A percentile compares a stretch with the other conserved stretches of the same genome.
Conservation (phyloP, 2,113 vertebrate species). For the Daphoenositta chrysoptera region DNA sequence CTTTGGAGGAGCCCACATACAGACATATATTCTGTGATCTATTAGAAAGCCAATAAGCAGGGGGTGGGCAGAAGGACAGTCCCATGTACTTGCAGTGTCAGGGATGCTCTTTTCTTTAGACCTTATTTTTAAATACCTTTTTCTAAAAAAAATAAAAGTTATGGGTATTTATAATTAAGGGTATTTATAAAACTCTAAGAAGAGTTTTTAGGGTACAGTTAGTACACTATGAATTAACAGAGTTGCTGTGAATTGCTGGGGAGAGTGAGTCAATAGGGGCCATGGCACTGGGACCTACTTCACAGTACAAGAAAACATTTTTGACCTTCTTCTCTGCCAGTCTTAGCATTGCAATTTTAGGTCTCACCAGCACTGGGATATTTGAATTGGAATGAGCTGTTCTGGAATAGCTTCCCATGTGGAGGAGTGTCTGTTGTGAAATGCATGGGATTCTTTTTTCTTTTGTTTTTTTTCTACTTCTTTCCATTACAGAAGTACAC, state of each 20-base stretch:
- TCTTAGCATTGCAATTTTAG: neutral
- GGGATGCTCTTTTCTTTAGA: neutral
- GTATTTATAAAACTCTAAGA: neutral
- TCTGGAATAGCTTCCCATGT: neutral
- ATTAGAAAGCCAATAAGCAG: neutral
- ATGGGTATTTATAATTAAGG: neutral
- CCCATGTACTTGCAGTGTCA: accelerated
- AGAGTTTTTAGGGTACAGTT: neutral
- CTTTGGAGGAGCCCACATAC: neutral
- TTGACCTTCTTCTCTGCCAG: neutral
- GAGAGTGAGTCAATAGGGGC: accelerated
- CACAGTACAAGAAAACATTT: neutral
- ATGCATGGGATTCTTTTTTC: neutral
- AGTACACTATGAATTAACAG: neutral
- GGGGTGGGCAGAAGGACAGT: neutral
- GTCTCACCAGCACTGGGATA: neutral
- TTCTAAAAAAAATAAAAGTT: neutral
- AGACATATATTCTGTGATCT: neutral
- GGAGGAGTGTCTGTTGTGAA: neutral
- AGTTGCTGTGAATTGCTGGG: neutral
- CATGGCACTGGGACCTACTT: neutral
- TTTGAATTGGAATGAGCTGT: neutral
- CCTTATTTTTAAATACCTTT: neutral
- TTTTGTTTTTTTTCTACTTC: neutral
- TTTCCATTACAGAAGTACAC: neutral